A percentile compares a stretch with the other conserved stretches of the same genome.
These are phyloP conservation scores for Tetragonula clypearis DNA, from an alignment of 1,140 invertebrate species.

Conservation along the genomic window DNA sequence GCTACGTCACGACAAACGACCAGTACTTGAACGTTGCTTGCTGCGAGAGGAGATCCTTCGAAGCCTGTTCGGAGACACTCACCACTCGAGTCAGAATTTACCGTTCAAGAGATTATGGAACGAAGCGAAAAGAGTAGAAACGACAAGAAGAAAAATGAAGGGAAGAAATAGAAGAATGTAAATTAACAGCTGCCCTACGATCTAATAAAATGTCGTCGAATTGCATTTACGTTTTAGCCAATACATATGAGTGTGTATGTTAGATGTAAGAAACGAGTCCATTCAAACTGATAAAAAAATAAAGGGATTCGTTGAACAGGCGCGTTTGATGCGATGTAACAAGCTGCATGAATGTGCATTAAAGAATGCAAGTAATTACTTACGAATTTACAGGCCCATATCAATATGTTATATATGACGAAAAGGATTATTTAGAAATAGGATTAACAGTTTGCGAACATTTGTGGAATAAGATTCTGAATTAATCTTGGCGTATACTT, in stretches of 20 bases:
- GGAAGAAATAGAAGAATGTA: no score
- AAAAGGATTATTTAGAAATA: conserved; percentile 16
- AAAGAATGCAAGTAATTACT: neutral
- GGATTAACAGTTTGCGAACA: conserved; percentile 27
- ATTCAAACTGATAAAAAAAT: neutral
- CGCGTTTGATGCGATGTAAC: neutral
- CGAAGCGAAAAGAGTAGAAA: no score
- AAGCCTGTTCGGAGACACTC: conserved; percentile 32
- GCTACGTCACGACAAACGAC: conserved; percentile 65
- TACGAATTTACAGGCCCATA: neutral
- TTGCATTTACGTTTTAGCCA: conserved; percentile 68
- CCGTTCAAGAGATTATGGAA: conserved; percentile 19
- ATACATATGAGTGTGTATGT: conserved; percentile 71
- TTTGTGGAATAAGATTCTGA: conserved; percentile 23
- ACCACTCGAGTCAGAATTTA: conserved; percentile 54
- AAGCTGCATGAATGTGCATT: neutral
- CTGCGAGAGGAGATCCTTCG: conserved; percentile 46
- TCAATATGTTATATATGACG: neutral
- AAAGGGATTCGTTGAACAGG: conserved; percentile 8
- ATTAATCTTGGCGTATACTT: neutral
- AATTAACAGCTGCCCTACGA: conserved; percentile 52
- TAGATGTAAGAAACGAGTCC: conserved; percentile 54
- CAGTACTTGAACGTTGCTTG: conserved; percentile 58
- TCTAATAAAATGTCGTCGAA: conserved; percentile 52
- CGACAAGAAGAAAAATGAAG: no score